Evolutionary conservation across 2,797 vertebrate genomes (phyloP).

Genomic region (Prunella strophiata): DNA sequence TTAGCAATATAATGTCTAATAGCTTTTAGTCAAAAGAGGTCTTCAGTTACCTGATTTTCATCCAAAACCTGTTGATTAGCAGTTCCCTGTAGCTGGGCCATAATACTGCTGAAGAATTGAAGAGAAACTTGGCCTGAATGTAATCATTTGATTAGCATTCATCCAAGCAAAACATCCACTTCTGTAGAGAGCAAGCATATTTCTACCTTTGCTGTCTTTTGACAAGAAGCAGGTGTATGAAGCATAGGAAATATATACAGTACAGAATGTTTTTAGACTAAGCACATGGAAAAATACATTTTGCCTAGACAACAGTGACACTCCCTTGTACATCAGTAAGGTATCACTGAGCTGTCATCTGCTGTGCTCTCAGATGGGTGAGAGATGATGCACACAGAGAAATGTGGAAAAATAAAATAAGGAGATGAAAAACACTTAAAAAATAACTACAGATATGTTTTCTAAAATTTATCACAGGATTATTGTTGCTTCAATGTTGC

Average conservation of each 20-base stretch:
- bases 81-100: not conserved
- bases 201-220: not conserved
- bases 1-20: constrained; percentile 34
- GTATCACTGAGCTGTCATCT: not conserved
- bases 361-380: not conserved
- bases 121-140: constrained; percentile 31
- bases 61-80: constrained; percentile 36
- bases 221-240: constrained; percentile 8
- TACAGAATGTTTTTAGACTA: not conserved
- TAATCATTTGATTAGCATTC: constrained; percentile 53
- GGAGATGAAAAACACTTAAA: not conserved
- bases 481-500: not conserved
- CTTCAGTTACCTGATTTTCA: constrained; percentile 32
- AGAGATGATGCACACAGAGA: not conserved
- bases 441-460: not conserved
- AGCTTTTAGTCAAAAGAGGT: constrained; percentile 6
- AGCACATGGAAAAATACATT: not conserved
- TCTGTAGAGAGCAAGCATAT: not conserved
- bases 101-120: not conserved
- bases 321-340: not conserved
- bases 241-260: not conserved
- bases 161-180: constrained; percentile 7
- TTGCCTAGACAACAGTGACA: not conserved
- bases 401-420: not conserved
- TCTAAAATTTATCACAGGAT: not conserved